A percentile compares a stretch with the other conserved stretches of the same genome.
phyloP scores from a whole-genome alignment of 2,113 vertebrate species.

The Coryphaenoides rupestris region DNA sequence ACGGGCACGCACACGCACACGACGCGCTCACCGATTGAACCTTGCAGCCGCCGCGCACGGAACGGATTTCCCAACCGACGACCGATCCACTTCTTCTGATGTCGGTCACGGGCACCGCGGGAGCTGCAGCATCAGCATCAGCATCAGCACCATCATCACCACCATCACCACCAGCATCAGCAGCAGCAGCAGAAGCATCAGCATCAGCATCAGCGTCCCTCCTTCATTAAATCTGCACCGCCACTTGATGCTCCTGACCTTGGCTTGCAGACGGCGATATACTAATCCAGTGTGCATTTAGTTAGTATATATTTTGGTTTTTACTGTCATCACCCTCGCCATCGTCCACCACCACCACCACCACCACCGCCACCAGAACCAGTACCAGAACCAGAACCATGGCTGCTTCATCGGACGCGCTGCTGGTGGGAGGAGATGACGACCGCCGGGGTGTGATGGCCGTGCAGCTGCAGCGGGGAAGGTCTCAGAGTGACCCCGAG shows the following conservation, averaged over 20 bases:
- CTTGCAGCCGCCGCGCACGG: conserved; percentile 6
- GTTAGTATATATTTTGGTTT: too few species aligned
- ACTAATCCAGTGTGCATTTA: too few species aligned
- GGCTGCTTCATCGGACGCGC: conserved; percentile 84
- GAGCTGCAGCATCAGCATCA: conserved; percentile 47
- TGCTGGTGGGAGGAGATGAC: conserved; percentile 70
- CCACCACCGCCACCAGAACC: background rate
- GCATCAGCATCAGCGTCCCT: conserved; percentile 48
- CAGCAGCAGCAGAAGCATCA: conserved; percentile 52
- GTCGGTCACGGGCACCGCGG: conserved; percentile 46
- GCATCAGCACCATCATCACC: too few species aligned
- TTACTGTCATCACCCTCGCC: too few species aligned
- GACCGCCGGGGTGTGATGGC: too few species aligned
- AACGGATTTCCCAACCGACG: conserved; percentile 62
- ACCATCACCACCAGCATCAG: too few species aligned
- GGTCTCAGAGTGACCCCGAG: conserved; percentile 94
- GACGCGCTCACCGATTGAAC: background rate
- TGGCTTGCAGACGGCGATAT: conserved; percentile 48
- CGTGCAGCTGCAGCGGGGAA: conserved; percentile 83
- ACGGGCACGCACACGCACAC: too few species aligned
- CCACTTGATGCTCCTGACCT: conserved; percentile 70
- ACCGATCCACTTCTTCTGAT: conserved; percentile 30
- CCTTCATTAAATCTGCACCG: conserved; percentile 43
- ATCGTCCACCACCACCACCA: too few species aligned
- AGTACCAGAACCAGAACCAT: conserved; percentile 58